These are phyloP conservation scores for Armadillidium nasatum DNA, from an alignment of 1,140 invertebrate species.

Conservation along the genomic window DNA sequence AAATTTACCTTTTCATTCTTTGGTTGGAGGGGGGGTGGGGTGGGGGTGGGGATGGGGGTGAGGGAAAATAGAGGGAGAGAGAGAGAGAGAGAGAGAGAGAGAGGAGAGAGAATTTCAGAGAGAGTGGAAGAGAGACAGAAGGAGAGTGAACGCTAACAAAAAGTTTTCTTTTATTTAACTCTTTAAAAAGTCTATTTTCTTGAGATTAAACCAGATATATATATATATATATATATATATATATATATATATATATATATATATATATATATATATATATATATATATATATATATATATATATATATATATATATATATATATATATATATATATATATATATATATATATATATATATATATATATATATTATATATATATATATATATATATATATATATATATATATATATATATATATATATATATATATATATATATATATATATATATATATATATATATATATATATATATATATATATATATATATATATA, in stretches of 20 bases:
- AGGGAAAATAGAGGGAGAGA: neutral
- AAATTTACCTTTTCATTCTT: neutral
- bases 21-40: conserved; percentile 47
- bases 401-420: conserved; percentile 22
- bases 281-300: no score
- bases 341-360: neutral
- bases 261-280: no score
- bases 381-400: conserved; percentile 20
- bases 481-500: conserved; percentile 21
- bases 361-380: conserved; percentile 44
- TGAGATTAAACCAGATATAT: no score
- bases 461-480: neutral
- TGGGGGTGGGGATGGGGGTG: neutral
- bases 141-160: neutral
- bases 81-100: neutral
- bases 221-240: no score
- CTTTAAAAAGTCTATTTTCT: no score
- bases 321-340: conserved; percentile 14
- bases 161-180: neutral
- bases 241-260: no score
- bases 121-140: neutral
- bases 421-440: conserved; percentile 23
- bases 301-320: neutral
- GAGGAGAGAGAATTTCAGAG: neutral
- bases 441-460: conserved; percentile 20